Evolutionary conservation across 2,113 vertebrate species (phyloP).

Genomic region (Mystacornis crossleyi): DNA sequence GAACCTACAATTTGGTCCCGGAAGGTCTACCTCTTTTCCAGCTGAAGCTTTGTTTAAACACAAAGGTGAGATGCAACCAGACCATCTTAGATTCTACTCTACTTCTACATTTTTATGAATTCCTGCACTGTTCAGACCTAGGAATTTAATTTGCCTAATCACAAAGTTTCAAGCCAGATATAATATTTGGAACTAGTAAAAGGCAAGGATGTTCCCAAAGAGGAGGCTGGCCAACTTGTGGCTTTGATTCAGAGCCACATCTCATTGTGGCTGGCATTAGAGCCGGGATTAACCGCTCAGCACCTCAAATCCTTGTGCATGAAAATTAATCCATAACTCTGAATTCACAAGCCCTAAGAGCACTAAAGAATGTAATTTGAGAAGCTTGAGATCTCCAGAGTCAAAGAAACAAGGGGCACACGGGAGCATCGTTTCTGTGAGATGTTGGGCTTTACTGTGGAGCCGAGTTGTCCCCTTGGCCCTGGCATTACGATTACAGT

Average conservation of each 20-base stretch:
- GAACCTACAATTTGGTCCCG: background rate
- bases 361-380: background rate
- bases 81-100: background rate
- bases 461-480: background rate
- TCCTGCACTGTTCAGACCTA: background rate
- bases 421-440: background rate
- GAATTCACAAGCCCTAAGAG: background rate
- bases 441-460: background rate
- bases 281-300: background rate
- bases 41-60: background rate
- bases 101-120: background rate
- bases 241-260: background rate
- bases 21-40: background rate
- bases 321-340: background rate
- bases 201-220: background rate
- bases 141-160: background rate
- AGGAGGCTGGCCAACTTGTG: background rate
- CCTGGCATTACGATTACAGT: background rate
- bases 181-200: background rate
- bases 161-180: background rate
- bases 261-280: background rate
- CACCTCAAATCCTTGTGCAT: background rate
- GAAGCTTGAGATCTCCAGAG: background rate
- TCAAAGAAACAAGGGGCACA: fast-evolving
- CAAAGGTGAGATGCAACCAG: background rate